Evolutionary conservation across 2,113 vertebrate genomes (phyloP).

Genomic region (Polypterus senegalus): DNA sequence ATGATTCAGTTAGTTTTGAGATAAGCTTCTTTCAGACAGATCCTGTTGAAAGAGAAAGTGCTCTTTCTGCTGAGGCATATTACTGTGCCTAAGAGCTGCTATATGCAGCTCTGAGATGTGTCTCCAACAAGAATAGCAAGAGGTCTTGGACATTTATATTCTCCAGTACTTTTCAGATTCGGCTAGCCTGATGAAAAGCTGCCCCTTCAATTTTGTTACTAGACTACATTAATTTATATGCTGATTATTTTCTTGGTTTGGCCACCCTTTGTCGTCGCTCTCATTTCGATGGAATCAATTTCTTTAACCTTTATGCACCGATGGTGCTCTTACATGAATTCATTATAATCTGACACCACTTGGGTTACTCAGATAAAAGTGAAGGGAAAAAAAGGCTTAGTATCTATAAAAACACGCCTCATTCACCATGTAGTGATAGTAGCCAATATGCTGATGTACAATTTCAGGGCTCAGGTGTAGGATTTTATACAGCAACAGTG

Average conservation of each 20-base stretch:
- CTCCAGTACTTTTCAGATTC: constrained; percentile 18
- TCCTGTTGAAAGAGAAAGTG: too few species aligned
- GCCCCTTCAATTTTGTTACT: constrained; percentile 26
- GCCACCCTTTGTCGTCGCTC: constrained; percentile 33
- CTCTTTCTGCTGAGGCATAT: too few species aligned
- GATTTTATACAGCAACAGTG: too few species aligned
- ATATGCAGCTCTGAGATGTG: too few species aligned
- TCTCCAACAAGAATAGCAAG: too few species aligned
- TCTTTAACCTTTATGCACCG: constrained; percentile 37
- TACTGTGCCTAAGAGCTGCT: too few species aligned
- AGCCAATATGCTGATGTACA: too few species aligned
- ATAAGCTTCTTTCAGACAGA: too few species aligned
- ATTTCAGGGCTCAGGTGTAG: too few species aligned
- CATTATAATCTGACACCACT: constrained; percentile 33
- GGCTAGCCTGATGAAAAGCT: constrained; percentile 27
- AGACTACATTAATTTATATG: constrained; percentile 47
- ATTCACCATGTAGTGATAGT: too few species aligned
- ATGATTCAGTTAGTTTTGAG: too few species aligned
- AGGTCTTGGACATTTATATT: constrained; percentile 12
- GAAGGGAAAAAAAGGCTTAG: background rate
- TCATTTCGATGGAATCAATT: constrained; percentile 44
- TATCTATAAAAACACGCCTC: background rate
- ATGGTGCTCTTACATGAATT: constrained; percentile 25
- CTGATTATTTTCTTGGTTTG: constrained; percentile 35
- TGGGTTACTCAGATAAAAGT: background rate